Evolutionary conservation across 2,797 vertebrate genomes (phyloP), one percentile per base, ranked within the genome.

Genomic region (Gymnothorax javanicus): DNA sequence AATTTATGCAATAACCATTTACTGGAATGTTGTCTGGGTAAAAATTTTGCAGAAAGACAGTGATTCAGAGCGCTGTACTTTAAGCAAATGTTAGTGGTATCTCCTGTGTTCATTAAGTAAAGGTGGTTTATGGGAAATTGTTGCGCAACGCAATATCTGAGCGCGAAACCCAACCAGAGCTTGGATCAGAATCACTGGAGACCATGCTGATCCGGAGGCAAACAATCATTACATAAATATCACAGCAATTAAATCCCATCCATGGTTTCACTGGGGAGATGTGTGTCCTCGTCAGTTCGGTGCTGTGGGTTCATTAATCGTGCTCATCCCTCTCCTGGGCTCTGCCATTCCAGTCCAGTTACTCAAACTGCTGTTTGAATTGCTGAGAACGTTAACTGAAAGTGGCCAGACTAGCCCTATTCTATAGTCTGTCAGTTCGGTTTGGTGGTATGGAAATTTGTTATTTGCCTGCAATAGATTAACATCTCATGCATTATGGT

Each of bases 181-280:
- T 33, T 11, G 71, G 71, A 33, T 27, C 11, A 33, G 71, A 43
- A 43, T 43, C 71, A 75, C 15, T 12, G 27, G 27, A 75, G 71
- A 13, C 33, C 4, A 20, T 7, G 52, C 5, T 15, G 3, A 33
- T 43, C 15, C 27, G 4, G 0, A 17, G 43, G 33, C 12, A 56
- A 54, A n/a, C 50, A 54, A n/a, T 20, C 77, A 81, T 81, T n/a
- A 81, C 85, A 58, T 71, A 86, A 50, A 89, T 43, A 81, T 43
- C 6, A 7, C 52, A 56, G 85, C 52, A 79, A 82, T 67, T 83
- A 75, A 59, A 56, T n/a, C n/a, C 50, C 5, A 86, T 60, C 58
- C 27, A 13, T 82, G 62, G 25, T 25, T 86, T 62, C 52, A 67
- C 13, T 56, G 60, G 54, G 43, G 60, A n/a, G 9, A 67, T 82